Evolutionary conservation across 2,113 vertebrate genomes (phyloP).

Genomic region (Aldabrachelys gigantea): DNA sequence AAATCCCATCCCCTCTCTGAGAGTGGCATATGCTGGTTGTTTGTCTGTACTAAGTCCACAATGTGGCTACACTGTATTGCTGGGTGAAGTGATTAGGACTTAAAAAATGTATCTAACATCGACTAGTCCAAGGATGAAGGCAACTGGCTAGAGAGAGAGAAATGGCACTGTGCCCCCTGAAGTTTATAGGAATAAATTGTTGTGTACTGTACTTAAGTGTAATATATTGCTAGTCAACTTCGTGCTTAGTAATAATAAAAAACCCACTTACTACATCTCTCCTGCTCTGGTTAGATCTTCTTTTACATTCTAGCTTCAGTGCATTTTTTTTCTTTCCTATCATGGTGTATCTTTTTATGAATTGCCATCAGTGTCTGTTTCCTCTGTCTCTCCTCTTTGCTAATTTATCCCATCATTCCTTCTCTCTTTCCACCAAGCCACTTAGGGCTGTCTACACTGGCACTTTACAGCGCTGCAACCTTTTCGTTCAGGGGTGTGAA

Average conservation of each 20-base stretch:
- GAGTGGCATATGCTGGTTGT: background rate
- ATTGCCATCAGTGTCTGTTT: background rate
- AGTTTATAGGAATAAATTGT: accelerated
- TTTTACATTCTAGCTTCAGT: background rate
- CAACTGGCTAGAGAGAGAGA: background rate
- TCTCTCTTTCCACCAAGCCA: background rate
- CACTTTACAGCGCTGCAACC: no score
- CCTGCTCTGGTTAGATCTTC: background rate
- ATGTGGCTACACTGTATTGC: background rate
- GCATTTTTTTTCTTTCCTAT: background rate
- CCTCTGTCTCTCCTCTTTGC: conserved; percentile 49
- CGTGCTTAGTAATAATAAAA: background rate
- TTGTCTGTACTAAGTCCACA: background rate
- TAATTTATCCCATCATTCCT: conserved; percentile 29
- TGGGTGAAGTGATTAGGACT: background rate
- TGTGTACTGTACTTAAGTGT: background rate
- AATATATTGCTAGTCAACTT: conserved; percentile 2
- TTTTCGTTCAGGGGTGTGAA: no score
- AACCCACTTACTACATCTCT: background rate
- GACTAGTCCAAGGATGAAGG: background rate
- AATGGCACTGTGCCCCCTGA: background rate
- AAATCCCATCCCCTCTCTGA: conserved; percentile 24
- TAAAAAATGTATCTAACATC: background rate
- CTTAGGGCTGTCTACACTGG: background rate
- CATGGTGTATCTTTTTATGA: background rate